Conservation (phyloP, 2,113 vertebrate species). For the Triplophysa rosa region DNA sequence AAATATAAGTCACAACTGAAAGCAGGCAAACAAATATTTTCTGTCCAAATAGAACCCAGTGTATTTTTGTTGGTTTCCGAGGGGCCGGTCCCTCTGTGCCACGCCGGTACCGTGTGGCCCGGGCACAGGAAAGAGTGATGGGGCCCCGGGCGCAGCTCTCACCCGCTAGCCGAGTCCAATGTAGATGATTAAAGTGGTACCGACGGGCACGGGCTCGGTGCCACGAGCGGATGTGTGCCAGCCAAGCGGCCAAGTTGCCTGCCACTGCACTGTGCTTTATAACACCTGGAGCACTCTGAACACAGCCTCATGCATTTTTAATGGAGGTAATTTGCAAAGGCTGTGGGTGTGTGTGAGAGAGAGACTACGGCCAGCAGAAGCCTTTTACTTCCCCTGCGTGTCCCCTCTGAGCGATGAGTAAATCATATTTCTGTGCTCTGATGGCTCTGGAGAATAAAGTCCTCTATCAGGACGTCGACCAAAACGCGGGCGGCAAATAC, state of each 20-base stretch:
- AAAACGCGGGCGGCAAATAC: not conserved
- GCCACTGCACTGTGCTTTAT: slow-evolving; percentile 64
- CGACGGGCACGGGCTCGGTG: slow-evolving; percentile 53
- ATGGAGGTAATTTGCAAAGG: slow-evolving; percentile 75
- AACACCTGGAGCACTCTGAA: slow-evolving; percentile 70
- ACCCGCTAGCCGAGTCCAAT: slow-evolving; percentile 51
- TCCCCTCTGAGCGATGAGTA: slow-evolving; percentile 31
- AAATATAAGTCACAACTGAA: slow-evolving; percentile 1
- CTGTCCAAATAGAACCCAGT: not conserved
- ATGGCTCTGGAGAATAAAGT: slow-evolving; percentile 24
- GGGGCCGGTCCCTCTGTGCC: not conserved
- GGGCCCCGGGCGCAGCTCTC: slow-evolving; percentile 48
- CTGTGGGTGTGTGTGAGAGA: slow-evolving; percentile 52
- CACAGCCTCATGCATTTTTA: slow-evolving; percentile 77
- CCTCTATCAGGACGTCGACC: slow-evolving; percentile 12
- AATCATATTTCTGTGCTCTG: slow-evolving; percentile 26
- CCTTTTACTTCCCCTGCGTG: slow-evolving; percentile 48
- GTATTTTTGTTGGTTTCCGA: slow-evolving; percentile 23
- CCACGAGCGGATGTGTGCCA: slow-evolving; percentile 48
- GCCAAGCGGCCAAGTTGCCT: slow-evolving; percentile 19
- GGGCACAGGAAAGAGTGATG: slow-evolving; percentile 40
- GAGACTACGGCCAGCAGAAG: slow-evolving; percentile 10
- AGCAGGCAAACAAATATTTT: slow-evolving; percentile 31
- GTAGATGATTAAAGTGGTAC: slow-evolving; percentile 62
- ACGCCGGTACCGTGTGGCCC: slow-evolving; percentile 18